These are phyloP conservation scores for Triplophysa dalaica DNA, from an alignment of 2,113 vertebrate species.

Conservation along the genomic window DNA sequence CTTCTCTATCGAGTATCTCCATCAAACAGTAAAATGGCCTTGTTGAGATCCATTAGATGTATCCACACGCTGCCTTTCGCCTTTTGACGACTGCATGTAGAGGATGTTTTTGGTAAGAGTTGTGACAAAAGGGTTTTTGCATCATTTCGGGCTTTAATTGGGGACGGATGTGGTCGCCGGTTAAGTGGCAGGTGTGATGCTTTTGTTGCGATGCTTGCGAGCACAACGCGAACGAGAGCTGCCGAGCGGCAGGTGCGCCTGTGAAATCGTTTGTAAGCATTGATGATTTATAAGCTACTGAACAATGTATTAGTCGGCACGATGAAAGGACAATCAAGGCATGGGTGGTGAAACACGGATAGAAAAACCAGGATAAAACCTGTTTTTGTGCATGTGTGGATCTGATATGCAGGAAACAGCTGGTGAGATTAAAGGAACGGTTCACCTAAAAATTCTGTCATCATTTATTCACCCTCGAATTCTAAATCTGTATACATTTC, in stretches of 20 bases:
- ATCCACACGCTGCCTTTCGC: not conserved
- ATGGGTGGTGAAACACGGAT: not conserved
- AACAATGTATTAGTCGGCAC: slow-evolving; percentile 3
- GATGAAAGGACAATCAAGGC: slow-evolving; percentile 1
- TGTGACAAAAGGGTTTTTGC: slow-evolving; percentile 32
- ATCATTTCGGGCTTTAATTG: slow-evolving; percentile 36
- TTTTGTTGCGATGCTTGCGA: slow-evolving; percentile 21
- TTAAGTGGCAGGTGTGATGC: slow-evolving; percentile 30
- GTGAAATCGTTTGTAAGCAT: not conserved
- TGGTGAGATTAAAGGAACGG: too few relatives aligned
- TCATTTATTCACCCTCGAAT: too few relatives aligned
- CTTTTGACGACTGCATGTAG: slow-evolving; percentile 10
- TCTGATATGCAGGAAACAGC: not conserved
- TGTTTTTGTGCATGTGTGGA: not conserved
- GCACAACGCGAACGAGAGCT: slow-evolving; percentile 10
- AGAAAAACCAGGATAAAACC: slow-evolving; percentile 9
- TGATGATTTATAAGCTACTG: slow-evolving; percentile 12
- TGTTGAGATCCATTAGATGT: slow-evolving; percentile 40
- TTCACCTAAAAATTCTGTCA: too few relatives aligned
- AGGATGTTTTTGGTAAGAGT: slow-evolving; percentile 20
- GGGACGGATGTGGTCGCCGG: slow-evolving; percentile 14
- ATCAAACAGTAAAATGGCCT: slow-evolving; percentile 37
- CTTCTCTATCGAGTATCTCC: slow-evolving; percentile 10
- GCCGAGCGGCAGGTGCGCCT: not conserved
- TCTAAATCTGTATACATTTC: too few relatives aligned